Evolutionary conservation across 1,140 invertebrate species (phyloP).

Genomic region (Drosophila mayri): DNA sequence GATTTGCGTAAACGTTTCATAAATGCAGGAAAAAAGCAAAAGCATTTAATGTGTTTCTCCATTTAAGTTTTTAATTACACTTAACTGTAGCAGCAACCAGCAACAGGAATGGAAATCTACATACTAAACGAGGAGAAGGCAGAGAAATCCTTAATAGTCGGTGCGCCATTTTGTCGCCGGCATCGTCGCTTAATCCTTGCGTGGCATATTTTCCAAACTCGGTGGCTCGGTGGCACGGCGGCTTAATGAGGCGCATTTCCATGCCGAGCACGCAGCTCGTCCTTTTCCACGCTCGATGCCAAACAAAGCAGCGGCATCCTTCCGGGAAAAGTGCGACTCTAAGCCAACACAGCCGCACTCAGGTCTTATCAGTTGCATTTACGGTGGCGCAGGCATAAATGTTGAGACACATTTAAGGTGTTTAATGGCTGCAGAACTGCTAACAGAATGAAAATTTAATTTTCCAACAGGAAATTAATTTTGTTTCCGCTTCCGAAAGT

Average conservation of each 20-base stretch:
- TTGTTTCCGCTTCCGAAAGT: slow-evolving; percentile 2
- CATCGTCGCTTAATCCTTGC: slow-evolving; percentile 70
- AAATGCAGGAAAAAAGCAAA: slow-evolving; percentile 57
- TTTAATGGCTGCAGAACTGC: not conserved
- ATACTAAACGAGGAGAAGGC: slow-evolving; percentile 8
- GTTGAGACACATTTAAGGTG: slow-evolving; percentile 17
- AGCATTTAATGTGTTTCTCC: slow-evolving; percentile 60
- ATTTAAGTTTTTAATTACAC: slow-evolving; percentile 79
- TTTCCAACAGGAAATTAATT: slow-evolving; percentile 47
- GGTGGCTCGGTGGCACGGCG: slow-evolving; percentile 11
- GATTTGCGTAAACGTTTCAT: slow-evolving; percentile 74
- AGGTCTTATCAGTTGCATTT: slow-evolving; percentile 46
- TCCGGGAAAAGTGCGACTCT: slow-evolving; percentile 37
- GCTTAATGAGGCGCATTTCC: slow-evolving; percentile 73
- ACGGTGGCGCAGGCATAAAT: slow-evolving; percentile 16
- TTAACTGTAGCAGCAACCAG: slow-evolving; percentile 26
- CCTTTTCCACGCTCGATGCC: slow-evolving; percentile 18
- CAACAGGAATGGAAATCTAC: slow-evolving; percentile 31
- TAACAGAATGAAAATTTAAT: slow-evolving; percentile 13
- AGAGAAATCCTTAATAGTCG: slow-evolving; percentile 64
- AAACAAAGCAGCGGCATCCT: slow-evolving; percentile 50
- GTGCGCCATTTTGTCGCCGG: slow-evolving; percentile 55
- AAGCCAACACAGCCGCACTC: slow-evolving; percentile 29
- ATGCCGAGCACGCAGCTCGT: slow-evolving; percentile 57
- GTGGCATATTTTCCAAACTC: slow-evolving; percentile 71